Evolutionary conservation across 2,888 invertebrate species (phyloP), one percentile per base, ranked within the genome.

Genomic region (Cataglyphis altisquamis): DNA sequence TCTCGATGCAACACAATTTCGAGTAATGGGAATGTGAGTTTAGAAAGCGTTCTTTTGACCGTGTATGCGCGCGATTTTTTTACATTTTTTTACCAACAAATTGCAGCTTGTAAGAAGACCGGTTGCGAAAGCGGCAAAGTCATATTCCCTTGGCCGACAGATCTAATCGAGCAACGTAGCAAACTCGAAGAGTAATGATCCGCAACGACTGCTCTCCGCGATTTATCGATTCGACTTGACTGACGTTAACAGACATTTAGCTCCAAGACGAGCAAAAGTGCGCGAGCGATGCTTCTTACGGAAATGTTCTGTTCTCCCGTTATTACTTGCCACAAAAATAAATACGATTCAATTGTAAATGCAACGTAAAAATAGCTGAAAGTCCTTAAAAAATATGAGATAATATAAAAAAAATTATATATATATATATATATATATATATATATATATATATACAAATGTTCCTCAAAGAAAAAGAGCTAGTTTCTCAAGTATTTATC

Each of bases 1-100:
- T 78, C 64, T 62, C 57, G 60, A 70, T 66, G 48, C 78, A 86
- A 83, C 45, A 57, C 55, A 86, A 83, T 83, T 83, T 68, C 68
- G 62, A 62, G 74, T 86, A 86, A 86, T 86, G 66, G 72, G 48
- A 66, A 45, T 55, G 72, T 75, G 52, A 82, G 82, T 86, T 78
- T 62, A 62, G 52, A 74, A 39, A 18, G 10, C 45, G 55, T 63
- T 41, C 32, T 70, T 86, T 70, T 63, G 21, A 18, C 36, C 36
- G 66, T 45, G 41, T 29, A 48, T 32, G 64, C 55, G 32, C 10
- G 36, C 12, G n/a, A 29, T 39, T 68, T 60, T 48, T 57, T 25
- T 25, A 36, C 36, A 63, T 39, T 48, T n/a, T 39, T 48, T n/a
- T 25, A 48, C 64, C 48, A 62, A 68, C 48, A 70, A 86, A 67